These are phyloP conservation scores for Coilia nasus DNA, from an alignment of 2,797 vertebrate species.

Conservation along the genomic window DNA sequence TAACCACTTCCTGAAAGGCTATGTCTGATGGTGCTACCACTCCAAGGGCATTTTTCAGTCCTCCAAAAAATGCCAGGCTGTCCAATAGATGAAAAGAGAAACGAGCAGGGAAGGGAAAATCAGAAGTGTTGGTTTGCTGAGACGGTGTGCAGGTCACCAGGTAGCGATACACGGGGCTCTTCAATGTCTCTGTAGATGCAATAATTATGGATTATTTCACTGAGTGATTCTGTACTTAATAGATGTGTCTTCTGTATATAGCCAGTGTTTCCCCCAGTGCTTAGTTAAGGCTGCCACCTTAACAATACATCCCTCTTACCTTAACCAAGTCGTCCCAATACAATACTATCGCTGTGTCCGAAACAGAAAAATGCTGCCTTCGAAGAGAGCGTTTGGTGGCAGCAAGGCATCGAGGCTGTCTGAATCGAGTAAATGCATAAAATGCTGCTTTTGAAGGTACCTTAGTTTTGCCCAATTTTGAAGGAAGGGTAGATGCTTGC, in stretches of 20 bases:
- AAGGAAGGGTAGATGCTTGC: too few relatives aligned
- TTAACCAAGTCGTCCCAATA: too few relatives aligned
- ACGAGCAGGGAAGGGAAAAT: conserved; percentile 62
- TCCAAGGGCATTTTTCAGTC: conserved; percentile 59
- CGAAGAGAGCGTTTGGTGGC: too few relatives aligned
- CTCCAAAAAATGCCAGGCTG: conserved; percentile 66
- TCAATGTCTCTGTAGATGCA: conserved; percentile 64
- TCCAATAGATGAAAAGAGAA: conserved; percentile 77
- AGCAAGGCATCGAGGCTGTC: too few relatives aligned
- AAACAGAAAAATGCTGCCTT: too few relatives aligned
- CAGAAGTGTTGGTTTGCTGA: conserved; percentile 28
- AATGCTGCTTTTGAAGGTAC: too few relatives aligned
- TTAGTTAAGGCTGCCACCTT: too few relatives aligned
- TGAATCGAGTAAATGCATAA: too few relatives aligned
- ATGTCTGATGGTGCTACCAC: conserved; percentile 57
- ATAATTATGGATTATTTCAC: neutral
- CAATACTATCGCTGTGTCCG: too few relatives aligned
- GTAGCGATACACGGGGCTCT: conserved; percentile 79
- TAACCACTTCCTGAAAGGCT: conserved; percentile 68
- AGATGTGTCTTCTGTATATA: neutral
- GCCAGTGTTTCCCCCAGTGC: too few relatives aligned
- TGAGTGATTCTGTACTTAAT: neutral
- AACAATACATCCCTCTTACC: too few relatives aligned
- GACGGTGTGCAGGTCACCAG: conserved; percentile 76
- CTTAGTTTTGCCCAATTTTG: too few relatives aligned